Evolutionary conservation across 2,888 invertebrate species (phyloP).

Genomic region (Metopia argyrocephala): DNA sequence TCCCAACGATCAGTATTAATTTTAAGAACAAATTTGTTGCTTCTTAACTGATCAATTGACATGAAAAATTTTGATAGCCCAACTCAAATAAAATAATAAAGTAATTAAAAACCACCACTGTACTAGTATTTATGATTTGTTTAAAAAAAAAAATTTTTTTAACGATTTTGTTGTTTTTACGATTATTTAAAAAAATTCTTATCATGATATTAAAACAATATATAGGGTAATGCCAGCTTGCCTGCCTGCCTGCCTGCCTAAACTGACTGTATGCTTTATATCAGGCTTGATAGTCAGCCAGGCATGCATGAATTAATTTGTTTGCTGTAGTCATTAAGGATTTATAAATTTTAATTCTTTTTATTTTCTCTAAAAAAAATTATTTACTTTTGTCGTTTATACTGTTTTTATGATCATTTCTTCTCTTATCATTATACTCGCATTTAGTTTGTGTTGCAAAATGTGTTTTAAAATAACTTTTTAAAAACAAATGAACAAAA

Average conservation of each 20-base stretch:
- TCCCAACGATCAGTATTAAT: no score
- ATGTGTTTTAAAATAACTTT: background rate
- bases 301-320: constrained; percentile 20
- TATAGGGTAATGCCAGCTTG: background rate
- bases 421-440: background rate
- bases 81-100: no score
- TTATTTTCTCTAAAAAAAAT: constrained; percentile 20
- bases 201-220: no score
- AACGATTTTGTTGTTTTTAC: no score
- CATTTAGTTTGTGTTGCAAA: background rate
- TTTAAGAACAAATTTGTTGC: no score
- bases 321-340: constrained; percentile 29
- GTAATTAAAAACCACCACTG: no score
- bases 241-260: background rate
- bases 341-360: constrained; percentile 52
- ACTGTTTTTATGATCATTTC: background rate
- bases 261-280: no score
- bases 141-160: no score
- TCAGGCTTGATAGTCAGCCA: background rate
- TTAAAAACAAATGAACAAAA: background rate
- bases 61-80: no score
- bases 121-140: no score
- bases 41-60: no score
- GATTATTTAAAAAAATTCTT: no score
- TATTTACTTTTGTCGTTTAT: constrained; percentile 6